Base-by-base conservation (phyloP, 2,888 invertebrate genomes). In the Trichopoda pennipes region DNA sequence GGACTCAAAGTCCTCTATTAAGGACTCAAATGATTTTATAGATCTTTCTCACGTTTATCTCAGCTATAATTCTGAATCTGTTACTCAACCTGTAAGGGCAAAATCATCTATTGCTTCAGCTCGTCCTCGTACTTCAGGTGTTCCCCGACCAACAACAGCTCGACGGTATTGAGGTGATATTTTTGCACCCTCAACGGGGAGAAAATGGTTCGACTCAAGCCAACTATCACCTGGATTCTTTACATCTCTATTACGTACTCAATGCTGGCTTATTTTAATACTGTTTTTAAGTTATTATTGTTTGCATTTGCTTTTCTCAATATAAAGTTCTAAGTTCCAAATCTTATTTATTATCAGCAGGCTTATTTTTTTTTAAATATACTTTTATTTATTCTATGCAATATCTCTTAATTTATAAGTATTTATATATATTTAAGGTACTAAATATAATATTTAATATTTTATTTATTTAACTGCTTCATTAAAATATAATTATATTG, bases 41-140 rank as follows among this genome's bases (percentile, higher is more conserved):
- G 94, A 95, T 87, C 90, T 95, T 55, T 94, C 94, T 0, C 93
- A 94, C 85, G 93, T 94, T 10, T 95, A 94, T 91, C 91, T 94
- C 44, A 93, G 94, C 35, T 95, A 95, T 86, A 93, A 93, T 72
- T 92, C 90, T 2, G 92, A 93, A 60, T 92, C 92, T n/a, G 92
- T 92, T 1, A 91, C 92, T 87, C 94, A 91, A 91, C 93, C 91
- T 86, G 92, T 85, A 88, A 93, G 85, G 87, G 90, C 89, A 88
- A 94, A 92, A 91, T 94, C 90, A 84, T 79, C 82, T 9, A 79
- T 82, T 55, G 82, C 82, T 32, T 94, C 90, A 83, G 91, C 89
- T 49, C 92, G 87, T 89, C 92, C 92, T 42, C 90, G 92, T 80
- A 91, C 92, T 19, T 93, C 93, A 0, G 93, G 93, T 9, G 89